A percentile compares a stretch with the other conserved stretches of the same genome.
Evolutionary conservation across 2,888 invertebrate genomes (phyloP).

Genomic region (Phoronis australis): DNA sequence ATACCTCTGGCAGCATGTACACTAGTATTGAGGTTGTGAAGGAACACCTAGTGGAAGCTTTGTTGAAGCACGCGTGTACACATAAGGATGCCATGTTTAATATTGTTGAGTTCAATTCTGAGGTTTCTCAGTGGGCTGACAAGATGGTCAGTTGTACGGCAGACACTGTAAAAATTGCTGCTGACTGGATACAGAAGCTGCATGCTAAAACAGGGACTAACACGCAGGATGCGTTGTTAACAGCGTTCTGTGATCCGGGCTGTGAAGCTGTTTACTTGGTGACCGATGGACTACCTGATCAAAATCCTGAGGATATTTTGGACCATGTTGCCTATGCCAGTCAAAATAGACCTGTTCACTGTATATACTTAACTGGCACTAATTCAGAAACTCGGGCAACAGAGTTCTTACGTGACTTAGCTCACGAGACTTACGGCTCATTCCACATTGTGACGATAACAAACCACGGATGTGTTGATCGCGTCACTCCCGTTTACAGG

Average conservation of each 20-base stretch:
- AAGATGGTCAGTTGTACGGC: slow-evolving; percentile 47
- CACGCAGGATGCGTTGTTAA: slow-evolving; percentile 44
- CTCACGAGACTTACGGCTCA: slow-evolving; percentile 47
- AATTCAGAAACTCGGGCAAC: slow-evolving; percentile 32
- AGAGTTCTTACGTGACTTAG: slow-evolving; percentile 45
- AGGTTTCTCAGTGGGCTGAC: slow-evolving; percentile 50
- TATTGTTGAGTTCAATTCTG: slow-evolving; percentile 48
- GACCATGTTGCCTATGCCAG: slow-evolving; percentile 35
- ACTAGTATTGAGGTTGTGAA: slow-evolving; percentile 42
- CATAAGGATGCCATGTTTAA: slow-evolving; percentile 39
- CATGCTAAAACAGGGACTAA: slow-evolving; percentile 49
- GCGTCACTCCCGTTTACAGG: slow-evolving; percentile 41
- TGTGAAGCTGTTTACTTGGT: slow-evolving; percentile 48
- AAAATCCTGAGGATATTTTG: slow-evolving; percentile 42
- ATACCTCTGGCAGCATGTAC: slow-evolving; percentile 52
- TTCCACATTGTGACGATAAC: slow-evolving; percentile 42
- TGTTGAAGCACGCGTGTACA: slow-evolving; percentile 31
- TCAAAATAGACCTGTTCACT: slow-evolving; percentile 42
- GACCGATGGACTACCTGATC: slow-evolving; percentile 50
- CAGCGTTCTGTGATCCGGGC: slow-evolving; percentile 37
- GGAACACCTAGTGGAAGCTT: slow-evolving; percentile 43
- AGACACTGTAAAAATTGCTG: slow-evolving; percentile 46
- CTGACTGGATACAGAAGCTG: slow-evolving; percentile 42
- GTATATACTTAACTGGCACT: slow-evolving; percentile 40
- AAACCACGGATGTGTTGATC: slow-evolving; percentile 42